These are phyloP conservation scores for Hemibagrus wyckioides DNA, from an alignment of 2,113 vertebrate species.

Conservation along the genomic window DNA sequence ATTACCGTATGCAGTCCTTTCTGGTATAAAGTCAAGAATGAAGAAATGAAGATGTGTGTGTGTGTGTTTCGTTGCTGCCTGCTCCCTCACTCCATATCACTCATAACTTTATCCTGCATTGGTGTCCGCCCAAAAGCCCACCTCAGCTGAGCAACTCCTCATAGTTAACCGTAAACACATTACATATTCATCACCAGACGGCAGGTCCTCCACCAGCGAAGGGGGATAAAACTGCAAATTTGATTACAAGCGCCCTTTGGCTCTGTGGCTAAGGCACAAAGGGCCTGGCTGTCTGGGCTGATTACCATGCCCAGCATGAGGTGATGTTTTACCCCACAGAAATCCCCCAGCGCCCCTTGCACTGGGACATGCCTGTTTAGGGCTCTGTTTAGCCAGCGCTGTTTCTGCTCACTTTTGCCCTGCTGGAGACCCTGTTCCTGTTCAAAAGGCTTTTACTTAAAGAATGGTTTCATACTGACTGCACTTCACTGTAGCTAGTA, in stretches of 20 bases:
- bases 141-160: constrained; percentile 42
- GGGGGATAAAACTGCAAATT: constrained; percentile 90
- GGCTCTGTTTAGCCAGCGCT: constrained; percentile 66
- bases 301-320: constrained; percentile 99
- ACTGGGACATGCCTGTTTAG: constrained; percentile 83
- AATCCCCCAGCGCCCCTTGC: constrained; percentile 64
- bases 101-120: constrained; percentile 23
- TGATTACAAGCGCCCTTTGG: constrained; percentile 99
- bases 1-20: neutral
- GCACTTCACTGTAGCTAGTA: constrained; percentile 7
- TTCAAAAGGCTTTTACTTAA: constrained; percentile 27
- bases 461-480: constrained; percentile 10
- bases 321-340: constrained; percentile 79
- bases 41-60: neutral
- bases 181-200: constrained; percentile 67
- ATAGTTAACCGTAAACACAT: constrained; percentile 58
- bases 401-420: constrained; percentile 40
- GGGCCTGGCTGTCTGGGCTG: constrained; percentile 93
- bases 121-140: constrained; percentile 28
- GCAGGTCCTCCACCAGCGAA: constrained; percentile 74
- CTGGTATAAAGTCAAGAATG: neutral
- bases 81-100: constrained; percentile 8
- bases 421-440: constrained; percentile 33
- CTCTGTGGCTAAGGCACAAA: constrained; percentile 92
- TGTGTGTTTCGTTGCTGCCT: neutral